A percentile compares a stretch with the other conserved stretches of the same genome.
Conservation (phyloP, 2,113 vertebrate genomes). For the Poicephalus gulielmi region DNA sequence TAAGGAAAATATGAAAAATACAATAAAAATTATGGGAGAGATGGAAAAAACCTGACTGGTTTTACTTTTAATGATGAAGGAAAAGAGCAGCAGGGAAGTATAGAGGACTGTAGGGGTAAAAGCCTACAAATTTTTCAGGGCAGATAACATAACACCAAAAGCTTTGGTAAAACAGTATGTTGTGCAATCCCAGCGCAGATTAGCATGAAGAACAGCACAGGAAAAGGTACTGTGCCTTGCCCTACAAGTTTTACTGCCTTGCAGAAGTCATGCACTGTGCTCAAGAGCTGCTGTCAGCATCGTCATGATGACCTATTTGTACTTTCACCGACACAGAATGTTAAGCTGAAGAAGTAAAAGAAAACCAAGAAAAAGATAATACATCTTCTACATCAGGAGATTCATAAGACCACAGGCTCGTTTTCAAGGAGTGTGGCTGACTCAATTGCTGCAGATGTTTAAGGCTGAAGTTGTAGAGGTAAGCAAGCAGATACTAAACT, state of each 20-base stretch:
- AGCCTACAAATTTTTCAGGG: background rate
- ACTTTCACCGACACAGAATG: background rate
- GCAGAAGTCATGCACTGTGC: background rate
- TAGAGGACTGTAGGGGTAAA: background rate
- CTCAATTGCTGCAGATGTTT: background rate
- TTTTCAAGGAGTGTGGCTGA: background rate
- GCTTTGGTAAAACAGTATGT: background rate
- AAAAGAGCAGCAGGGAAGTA: background rate
- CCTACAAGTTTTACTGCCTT: conserved; percentile 12
- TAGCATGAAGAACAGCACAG: background rate
- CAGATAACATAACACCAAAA: background rate
- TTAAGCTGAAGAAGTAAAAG: conserved; percentile 26
- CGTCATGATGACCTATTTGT: conserved; percentile 12
- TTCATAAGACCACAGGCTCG: background rate
- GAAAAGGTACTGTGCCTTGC: background rate
- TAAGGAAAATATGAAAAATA: conserved; percentile 45
- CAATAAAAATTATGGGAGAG: background rate
- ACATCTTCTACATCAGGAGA: background rate
- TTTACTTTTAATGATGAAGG: background rate
- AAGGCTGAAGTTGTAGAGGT: background rate
- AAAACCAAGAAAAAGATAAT: conserved; percentile 16
- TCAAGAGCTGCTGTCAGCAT: background rate
- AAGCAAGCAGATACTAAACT: background rate
- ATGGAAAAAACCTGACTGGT: background rate
- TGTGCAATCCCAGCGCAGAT: conserved; percentile 4